Percentiles rank a stretch among this genome's conserved stretches.
These are phyloP conservation scores for Chrysotoxum bicinctum DNA, from an alignment of 2,888 invertebrate genomes.

Conservation along the genomic window DNA sequence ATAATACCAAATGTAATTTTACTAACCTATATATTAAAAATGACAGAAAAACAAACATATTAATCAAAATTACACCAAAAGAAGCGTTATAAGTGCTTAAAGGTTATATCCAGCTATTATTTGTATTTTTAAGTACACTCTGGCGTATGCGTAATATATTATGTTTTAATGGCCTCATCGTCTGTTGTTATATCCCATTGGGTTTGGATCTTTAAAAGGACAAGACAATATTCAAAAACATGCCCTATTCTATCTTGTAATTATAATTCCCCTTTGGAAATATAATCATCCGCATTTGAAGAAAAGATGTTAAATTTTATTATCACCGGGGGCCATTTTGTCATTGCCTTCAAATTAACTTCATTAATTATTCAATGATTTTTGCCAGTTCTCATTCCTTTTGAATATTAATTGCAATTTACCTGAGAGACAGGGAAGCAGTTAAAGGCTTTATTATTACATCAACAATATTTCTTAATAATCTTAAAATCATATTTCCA, in stretches of 20 bases:
- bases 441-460: neutral
- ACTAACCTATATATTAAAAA: neutral
- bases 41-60: neutral
- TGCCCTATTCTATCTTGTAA: neutral
- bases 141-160: constrained; percentile 23
- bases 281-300: neutral
- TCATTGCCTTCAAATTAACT: constrained; percentile 17
- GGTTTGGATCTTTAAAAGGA: neutral
- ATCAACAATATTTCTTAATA: neutral
- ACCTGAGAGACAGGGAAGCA: neutral
- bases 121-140: constrained; percentile 12
- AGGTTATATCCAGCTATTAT: constrained; percentile 8
- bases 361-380: constrained; percentile 25
- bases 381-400: neutral
- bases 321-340: neutral
- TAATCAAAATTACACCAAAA: neutral
- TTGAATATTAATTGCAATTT: constrained; percentile 4
- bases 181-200: neutral
- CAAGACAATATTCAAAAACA: neutral
- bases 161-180: constrained; percentile 5
- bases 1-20: neutral
- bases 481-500: neutral
- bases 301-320: neutral
- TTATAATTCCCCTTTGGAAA: constrained; percentile 10
- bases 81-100: neutral